Evolutionary conservation across 2,113 vertebrate species (phyloP).

Genomic region (Caranx melampygus): DNA sequence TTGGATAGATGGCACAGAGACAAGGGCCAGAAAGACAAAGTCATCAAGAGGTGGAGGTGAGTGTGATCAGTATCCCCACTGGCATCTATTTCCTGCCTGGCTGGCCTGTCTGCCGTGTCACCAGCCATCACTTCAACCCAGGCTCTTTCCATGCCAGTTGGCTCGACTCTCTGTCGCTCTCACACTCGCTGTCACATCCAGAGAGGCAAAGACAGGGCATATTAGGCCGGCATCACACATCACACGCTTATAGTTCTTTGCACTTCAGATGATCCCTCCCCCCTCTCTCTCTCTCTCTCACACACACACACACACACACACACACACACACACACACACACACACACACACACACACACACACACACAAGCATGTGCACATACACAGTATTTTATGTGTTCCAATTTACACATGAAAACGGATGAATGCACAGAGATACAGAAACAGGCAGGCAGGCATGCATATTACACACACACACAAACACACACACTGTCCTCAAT

Average conservation of each 20-base stretch:
- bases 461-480: constrained; percentile 3
- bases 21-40: constrained; percentile 42
- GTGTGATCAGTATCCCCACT: constrained; percentile 55
- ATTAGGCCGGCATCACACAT: constrained; percentile 34
- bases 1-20: not conserved
- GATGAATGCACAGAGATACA: constrained; percentile 32
- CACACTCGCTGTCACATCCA: constrained; percentile 45
- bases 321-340: not conserved
- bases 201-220: constrained; percentile 39
- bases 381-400: constrained; percentile 1
- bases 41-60: constrained; percentile 56
- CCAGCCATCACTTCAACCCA: constrained; percentile 68
- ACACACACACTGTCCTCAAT: constrained; percentile 18
- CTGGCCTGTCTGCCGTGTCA: constrained; percentile 66
- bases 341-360: not conserved
- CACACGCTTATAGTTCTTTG: constrained; percentile 19
- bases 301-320: not conserved
- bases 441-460: not conserved
- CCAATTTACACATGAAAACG: constrained; percentile 14
- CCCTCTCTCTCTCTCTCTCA: too few relatives aligned
- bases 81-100: constrained; percentile 63
- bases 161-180: constrained; percentile 43
- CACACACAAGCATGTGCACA: not conserved
- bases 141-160: constrained; percentile 49
- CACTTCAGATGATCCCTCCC: constrained; percentile 5